Evolutionary conservation across 2,888 invertebrate species (phyloP).

Genomic region (Cecidostiba fungosa): DNA sequence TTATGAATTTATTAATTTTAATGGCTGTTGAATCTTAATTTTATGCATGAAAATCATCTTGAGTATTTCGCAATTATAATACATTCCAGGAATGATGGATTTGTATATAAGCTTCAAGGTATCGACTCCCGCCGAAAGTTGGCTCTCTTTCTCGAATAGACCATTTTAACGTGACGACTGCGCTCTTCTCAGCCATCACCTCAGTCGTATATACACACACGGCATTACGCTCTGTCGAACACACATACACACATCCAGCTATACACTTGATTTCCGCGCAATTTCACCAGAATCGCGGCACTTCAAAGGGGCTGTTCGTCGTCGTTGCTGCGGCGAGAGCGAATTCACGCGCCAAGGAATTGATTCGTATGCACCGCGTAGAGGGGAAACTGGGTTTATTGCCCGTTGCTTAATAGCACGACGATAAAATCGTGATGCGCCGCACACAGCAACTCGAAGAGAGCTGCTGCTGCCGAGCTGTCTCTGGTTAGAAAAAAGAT

Average conservation of each 20-base stretch:
- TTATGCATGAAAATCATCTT: neutral
- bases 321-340: neutral
- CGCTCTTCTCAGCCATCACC: neutral
- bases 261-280: conserved; percentile 24
- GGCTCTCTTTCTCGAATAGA: neutral
- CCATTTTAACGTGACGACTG: conserved; percentile 32
- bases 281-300: conserved; percentile 9
- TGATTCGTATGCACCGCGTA: conserved; percentile 26
- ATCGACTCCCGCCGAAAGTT: no score
- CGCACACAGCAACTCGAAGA: neutral
- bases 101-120: neutral
- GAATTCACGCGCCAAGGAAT: conserved; percentile 30
- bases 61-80: neutral
- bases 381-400: conserved; percentile 50
- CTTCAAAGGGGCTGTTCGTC: conserved; percentile 17
- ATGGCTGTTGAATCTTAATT: neutral
- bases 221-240: no score
- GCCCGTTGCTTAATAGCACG: conserved; percentile 27
- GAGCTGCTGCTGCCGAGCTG: neutral
- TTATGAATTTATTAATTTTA: neutral
- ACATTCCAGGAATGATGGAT: neutral
- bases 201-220: neutral
- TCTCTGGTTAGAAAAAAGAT: conserved; percentile 12
- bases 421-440: conserved; percentile 31
- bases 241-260: neutral